phyloP scores from a whole-genome alignment of 1,140 invertebrate genomes.

The Sarcophaga bullata region DNA sequence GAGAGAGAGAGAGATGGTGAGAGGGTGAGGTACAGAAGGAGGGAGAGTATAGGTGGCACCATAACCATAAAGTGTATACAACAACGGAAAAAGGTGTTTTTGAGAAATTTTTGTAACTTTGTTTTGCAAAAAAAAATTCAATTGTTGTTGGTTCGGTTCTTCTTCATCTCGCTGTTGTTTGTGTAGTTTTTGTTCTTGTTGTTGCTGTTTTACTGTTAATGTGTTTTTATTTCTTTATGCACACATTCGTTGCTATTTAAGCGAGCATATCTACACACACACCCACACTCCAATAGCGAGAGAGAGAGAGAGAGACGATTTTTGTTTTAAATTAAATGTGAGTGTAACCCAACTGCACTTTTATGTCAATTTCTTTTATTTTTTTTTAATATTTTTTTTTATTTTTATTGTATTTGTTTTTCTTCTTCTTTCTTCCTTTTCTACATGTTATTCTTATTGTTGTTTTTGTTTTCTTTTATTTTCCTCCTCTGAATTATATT shows the following conservation, averaged over 20 bases:
- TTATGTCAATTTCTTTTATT: conserved; percentile 3
- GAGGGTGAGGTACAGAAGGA: conserved; percentile 13
- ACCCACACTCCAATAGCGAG: not conserved
- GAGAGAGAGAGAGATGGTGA: not conserved
- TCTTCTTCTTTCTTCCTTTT: conserved; percentile 1
- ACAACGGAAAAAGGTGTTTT: conserved; percentile 35
- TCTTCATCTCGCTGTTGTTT: not conserved
- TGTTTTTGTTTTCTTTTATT: not conserved
- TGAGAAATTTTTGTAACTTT: conserved; percentile 18
- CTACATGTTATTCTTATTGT: not conserved
- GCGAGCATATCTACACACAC: not conserved
- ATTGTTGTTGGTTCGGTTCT: not conserved
- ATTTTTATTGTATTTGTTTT: not conserved
- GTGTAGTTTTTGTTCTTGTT: not conserved
- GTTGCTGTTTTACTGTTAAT: not conserved
- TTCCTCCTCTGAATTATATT: too few species aligned
- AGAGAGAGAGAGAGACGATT: too few species aligned
- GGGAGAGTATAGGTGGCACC: not conserved
- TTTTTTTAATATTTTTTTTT: conserved; percentile 6
- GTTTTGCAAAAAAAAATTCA: not conserved
- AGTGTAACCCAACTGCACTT: conserved; percentile 28
- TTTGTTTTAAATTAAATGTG: not conserved
- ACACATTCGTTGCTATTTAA: too few species aligned
- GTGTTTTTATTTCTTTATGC: not conserved
- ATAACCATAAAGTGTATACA: conserved; percentile 14